Conservation (phyloP, 1,140 invertebrate species). For the Microplitis demolitor region DNA sequence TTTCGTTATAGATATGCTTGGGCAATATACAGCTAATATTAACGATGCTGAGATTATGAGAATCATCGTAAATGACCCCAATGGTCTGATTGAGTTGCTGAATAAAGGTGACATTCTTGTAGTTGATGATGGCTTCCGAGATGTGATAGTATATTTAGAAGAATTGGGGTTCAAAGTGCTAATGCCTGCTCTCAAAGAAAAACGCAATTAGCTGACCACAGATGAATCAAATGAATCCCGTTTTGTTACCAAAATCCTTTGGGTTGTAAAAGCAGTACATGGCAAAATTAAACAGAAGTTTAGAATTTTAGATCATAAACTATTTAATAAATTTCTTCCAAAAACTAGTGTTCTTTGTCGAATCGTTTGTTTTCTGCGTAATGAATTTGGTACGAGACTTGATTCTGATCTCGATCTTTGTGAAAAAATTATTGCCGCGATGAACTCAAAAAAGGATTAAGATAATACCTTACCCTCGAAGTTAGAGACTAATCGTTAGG, state of each 20-base stretch:
- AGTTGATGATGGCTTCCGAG: slow-evolving; percentile 43
- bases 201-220: slow-evolving; percentile 36
- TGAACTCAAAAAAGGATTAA: slow-evolving; percentile 17
- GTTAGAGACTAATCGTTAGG: slow-evolving; percentile 29
- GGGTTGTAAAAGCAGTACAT: slow-evolving; percentile 49
- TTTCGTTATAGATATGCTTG: slow-evolving; percentile 36
- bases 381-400: slow-evolving; percentile 30
- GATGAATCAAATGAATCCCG: slow-evolving; percentile 43
- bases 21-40: slow-evolving; percentile 22
- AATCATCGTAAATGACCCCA: slow-evolving; percentile 26
- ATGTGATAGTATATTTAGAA: slow-evolving; percentile 33
- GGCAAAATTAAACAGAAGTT: slow-evolving; percentile 37
- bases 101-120: slow-evolving; percentile 35
- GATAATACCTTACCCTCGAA: slow-evolving; percentile 30
- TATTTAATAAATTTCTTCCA: slow-evolving; percentile 38
- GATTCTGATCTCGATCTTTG: slow-evolving; percentile 25
- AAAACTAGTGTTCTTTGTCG: slow-evolving; percentile 27
- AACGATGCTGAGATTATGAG: slow-evolving; percentile 30
- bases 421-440: slow-evolving; percentile 28
- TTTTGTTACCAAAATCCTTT: slow-evolving; percentile 37
- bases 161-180: slow-evolving; percentile 28
- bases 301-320: slow-evolving; percentile 32
- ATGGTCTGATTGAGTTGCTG: slow-evolving; percentile 27
- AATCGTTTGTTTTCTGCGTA: slow-evolving; percentile 32
- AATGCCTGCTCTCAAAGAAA: slow-evolving; percentile 43